Evolutionary conservation across 2,113 vertebrate genomes (phyloP).

Genomic region (Mionectes macconnelli): DNA sequence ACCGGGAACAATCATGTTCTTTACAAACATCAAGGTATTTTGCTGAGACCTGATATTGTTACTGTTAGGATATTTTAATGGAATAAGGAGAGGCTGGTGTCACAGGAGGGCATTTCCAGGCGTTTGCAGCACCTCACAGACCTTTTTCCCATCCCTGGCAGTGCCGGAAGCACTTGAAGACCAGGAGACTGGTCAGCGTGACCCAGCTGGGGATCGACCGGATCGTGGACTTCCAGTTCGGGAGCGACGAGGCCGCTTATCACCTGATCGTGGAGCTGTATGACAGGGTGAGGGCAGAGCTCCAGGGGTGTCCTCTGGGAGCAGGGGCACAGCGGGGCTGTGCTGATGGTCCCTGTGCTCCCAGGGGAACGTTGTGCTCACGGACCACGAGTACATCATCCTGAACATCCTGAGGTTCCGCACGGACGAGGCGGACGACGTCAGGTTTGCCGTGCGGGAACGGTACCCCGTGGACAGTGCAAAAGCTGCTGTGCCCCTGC

Average conservation of each 20-base stretch:
- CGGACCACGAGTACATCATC: slow-evolving; percentile 90
- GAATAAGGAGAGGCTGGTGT: no score
- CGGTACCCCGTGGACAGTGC: slow-evolving; percentile 88
- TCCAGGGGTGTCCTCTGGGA: accelerated
- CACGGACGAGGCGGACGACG: slow-evolving; percentile 88
- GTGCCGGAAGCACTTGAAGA: slow-evolving; percentile 94
- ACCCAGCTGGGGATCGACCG: slow-evolving; percentile 91
- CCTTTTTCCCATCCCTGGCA: slow-evolving; percentile 38
- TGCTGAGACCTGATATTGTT: neutral
- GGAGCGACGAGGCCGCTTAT: slow-evolving; percentile 92
- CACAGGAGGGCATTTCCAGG: neutral
- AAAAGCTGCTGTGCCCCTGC: slow-evolving; percentile 78
- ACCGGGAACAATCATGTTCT: accelerated
- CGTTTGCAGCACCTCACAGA: neutral
- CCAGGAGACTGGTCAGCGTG: slow-evolving; percentile 83
- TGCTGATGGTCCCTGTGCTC: neutral
- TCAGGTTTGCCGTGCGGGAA: slow-evolving; percentile 92
- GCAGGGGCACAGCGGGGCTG: accelerated
- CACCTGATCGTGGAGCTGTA: slow-evolving; percentile 95
- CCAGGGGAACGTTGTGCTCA: slow-evolving; percentile 93
- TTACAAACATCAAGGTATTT: neutral
- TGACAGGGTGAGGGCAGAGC: slow-evolving; percentile 84
- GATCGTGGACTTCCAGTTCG: slow-evolving; percentile 96
- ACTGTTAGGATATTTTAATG: accelerated
- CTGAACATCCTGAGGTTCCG: slow-evolving; percentile 94